Base-by-base conservation (phyloP, 2,113 vertebrate species). In the Erpornis zantholeuca region DNA sequence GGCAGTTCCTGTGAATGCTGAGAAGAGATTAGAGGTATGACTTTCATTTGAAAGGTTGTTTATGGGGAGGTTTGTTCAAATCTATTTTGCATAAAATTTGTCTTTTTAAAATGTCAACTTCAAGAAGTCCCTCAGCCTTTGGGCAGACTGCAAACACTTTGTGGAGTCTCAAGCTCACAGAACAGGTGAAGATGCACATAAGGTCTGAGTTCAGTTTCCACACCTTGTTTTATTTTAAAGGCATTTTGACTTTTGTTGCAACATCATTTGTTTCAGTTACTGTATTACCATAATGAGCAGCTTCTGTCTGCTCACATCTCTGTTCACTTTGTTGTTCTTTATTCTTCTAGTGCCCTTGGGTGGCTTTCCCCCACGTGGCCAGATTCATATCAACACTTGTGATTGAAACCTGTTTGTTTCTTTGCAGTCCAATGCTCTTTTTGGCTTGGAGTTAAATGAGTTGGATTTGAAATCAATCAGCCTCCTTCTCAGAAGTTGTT, bases 381-480 rank as follows among this genome's bases (percentile, higher is more conserved):
- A 35, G 38, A 50, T 38, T 47, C 23, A 3, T 40, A 38, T 59
- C 69, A 73, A 9, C 56, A 11, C 71, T 40, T 31, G 49, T 57
- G 69, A 66, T 4, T 61, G 45, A 59, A 70, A 31, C 20, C 5
- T n/a, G 20, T n/a, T 52, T 0, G 7, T 36, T 78, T 66, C 56
- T 79, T 56, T 50, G 66, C 88, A 84, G 64, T 64, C 64, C 35
- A 27, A 3, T 82, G 56, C 49, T 75, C 49, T 16, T 91, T 92
- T 64, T n/a, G 73, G n/a, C 40, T 86, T 65, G 22, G 9, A 84
- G 56, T 68, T 86, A 92, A 86, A 36, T 92, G 61, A 35, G 28
- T 82, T 65, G 44, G 59, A 82, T 86, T 84, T 82, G 45, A 95
- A 94, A 84, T 86, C 86, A 87, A 81, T 94, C 49, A 42, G 53